Evolutionary conservation across 1,140 invertebrate species (phyloP), one percentile per base, ranked within the genome.

Genomic region (Drosophila parvula): DNA sequence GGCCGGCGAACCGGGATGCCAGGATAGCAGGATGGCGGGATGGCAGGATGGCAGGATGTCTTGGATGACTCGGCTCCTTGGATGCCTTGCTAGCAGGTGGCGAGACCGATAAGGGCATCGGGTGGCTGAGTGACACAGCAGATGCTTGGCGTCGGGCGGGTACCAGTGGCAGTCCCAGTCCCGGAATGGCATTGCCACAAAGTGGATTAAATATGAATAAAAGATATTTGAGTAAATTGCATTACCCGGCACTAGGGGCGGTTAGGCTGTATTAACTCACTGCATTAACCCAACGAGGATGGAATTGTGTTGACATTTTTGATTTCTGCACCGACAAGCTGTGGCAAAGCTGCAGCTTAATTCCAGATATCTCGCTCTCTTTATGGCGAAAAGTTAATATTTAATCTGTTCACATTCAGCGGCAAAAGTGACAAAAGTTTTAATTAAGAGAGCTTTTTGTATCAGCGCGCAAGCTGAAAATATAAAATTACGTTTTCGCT

Each of bases 131-230:
- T 75, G 79, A 78, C 74, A 55, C 44, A 47, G 71, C 63, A 63
- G 62, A 44, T 65, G 60, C 59, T 40, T 36, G 34, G 60, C n/a
- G 60, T 36, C 40, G 38, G 38, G 5, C 14, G 28, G 36, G 48
- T 69, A 59, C 55, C 68, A 58, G 30, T 5, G n/a, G n/a, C 28
- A n/a, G 47, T 50, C n/a, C 47, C 47, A 10, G 47, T 28, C 14
- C 47, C 53, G 67, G 64, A 78, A 57, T 65, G 58, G 82, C 69
- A 88, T 89, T 79, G 83, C 71, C 73, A 71, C 71, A 83, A 89
- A 86, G 83, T 86, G 83, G 79, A 86, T 86, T 86, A 86, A 86
- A 86, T 86, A 86, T 86, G 83, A 86, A 86, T 86, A 80, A 86
- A 86, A 86, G 84, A 88, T 86, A 86, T 86, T 86, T 88, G 73